Evolutionary conservation across 2,888 invertebrate species (phyloP).

Genomic region (Amphipyra berbera): DNA sequence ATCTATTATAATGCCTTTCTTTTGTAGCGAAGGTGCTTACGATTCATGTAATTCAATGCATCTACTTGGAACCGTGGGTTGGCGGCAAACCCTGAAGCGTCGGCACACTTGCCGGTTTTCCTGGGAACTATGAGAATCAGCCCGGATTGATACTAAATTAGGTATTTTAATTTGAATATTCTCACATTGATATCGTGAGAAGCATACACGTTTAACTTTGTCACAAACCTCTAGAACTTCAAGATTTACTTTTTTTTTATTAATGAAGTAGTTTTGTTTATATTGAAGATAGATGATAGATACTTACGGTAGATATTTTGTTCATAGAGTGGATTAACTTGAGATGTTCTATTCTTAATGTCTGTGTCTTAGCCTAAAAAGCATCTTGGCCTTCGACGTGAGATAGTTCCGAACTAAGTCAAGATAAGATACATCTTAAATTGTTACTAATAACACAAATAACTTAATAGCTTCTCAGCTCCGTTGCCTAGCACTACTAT

Average conservation of each 20-base stretch:
- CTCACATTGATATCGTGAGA: slow-evolving; percentile 48
- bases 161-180: slow-evolving; percentile 43
- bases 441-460: slow-evolving; percentile 2
- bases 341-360: no score
- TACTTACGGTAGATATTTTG: no score
- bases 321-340: no score
- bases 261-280: no score
- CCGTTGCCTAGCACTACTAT: slow-evolving; percentile 4
- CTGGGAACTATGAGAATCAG: slow-evolving; percentile 38
- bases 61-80: slow-evolving; percentile 51
- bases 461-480: background rate
- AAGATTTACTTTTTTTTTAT: no score
- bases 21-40: slow-evolving; percentile 72
- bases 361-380: no score
- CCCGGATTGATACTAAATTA: slow-evolving; percentile 40
- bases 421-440: slow-evolving; percentile 1
- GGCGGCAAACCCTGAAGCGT: slow-evolving; percentile 48
- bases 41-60: slow-evolving; percentile 69
- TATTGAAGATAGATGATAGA: no score
- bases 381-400: no score
- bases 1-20: slow-evolving; percentile 74
- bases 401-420: background rate
- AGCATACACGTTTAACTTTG: background rate
- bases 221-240: background rate
- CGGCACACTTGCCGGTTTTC: slow-evolving; percentile 38